phyloP scores from a whole-genome alignment of 2,797 vertebrate genomes.

The Eulemur albifrons region DNA sequence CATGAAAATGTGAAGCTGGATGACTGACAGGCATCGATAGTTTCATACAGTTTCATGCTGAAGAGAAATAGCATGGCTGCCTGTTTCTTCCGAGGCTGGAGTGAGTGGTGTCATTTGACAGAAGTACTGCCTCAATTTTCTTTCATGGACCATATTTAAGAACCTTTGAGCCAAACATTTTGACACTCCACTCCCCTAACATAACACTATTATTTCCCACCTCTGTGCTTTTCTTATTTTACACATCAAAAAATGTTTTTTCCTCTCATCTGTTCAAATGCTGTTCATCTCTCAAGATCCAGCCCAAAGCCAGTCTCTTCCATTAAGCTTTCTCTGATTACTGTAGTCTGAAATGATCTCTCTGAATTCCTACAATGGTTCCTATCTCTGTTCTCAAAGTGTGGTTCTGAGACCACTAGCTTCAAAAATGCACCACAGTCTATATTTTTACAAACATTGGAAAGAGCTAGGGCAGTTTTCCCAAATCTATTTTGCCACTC shows the following conservation, averaged over 20 bases:
- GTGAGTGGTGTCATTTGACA: not conserved
- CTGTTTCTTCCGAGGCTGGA: not conserved
- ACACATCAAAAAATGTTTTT: not conserved
- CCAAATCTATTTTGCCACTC: not conserved
- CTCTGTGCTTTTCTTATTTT: not conserved
- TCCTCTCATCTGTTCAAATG: not conserved
- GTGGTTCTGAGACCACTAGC: not conserved
- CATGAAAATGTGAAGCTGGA: not conserved
- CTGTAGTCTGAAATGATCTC: conserved; percentile 11
- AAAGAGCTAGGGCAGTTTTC: not conserved
- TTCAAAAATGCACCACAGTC: not conserved
- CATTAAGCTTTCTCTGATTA: not conserved
- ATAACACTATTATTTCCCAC: not conserved
- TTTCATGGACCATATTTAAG: not conserved
- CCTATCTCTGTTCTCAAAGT: not conserved
- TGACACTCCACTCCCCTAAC: not conserved
- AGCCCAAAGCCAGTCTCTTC: not conserved
- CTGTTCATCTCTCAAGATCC: not conserved
- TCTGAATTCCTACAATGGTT: not conserved
- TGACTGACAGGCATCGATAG: not conserved
- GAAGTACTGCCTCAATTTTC: not conserved
- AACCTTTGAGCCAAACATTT: conserved; percentile 5
- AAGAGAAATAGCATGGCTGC: not conserved
- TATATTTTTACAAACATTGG: conserved; percentile 13
- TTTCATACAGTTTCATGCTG: not conserved